Conservation (phyloP, 2,113 vertebrate genomes). For the Brachypodius melanocephalos region DNA sequence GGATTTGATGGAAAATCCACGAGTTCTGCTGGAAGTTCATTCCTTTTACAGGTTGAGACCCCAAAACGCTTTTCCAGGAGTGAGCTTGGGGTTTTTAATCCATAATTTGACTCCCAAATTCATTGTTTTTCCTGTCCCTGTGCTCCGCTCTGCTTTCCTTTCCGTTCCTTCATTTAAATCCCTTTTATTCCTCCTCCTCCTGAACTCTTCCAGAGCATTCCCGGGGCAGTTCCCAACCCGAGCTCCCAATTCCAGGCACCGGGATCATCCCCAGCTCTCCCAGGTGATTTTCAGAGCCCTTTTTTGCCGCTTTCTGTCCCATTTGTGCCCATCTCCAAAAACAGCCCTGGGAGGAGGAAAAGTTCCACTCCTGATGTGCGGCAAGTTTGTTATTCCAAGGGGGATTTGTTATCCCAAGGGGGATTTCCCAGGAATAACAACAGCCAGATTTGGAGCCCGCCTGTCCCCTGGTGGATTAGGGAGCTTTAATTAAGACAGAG, state of each 20-base stretch:
- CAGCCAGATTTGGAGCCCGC: accelerated
- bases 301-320: accelerated
- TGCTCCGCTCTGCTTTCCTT: not conserved
- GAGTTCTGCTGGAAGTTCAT: not conserved
- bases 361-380: accelerated
- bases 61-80: accelerated
- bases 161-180: accelerated
- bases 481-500: not conserved
- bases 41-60: not conserved
- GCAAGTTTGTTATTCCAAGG: not conserved
- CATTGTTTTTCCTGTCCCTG: accelerated
- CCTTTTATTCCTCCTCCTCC: not conserved
- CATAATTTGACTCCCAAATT: accelerated
- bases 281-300: not conserved
- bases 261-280: not conserved
- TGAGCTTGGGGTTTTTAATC: accelerated
- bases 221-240: not conserved
- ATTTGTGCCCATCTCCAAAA: accelerated
- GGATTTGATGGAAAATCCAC: accelerated
- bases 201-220: accelerated
- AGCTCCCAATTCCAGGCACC: not conserved
- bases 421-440: not conserved
- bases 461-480: not conserved
- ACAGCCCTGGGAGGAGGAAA: accelerated
- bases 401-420: not conserved